Evolutionary conservation across 1,140 invertebrate species (phyloP), one percentile per base, ranked within the genome.

Genomic region (Panagrolaimus sp.): DNA sequence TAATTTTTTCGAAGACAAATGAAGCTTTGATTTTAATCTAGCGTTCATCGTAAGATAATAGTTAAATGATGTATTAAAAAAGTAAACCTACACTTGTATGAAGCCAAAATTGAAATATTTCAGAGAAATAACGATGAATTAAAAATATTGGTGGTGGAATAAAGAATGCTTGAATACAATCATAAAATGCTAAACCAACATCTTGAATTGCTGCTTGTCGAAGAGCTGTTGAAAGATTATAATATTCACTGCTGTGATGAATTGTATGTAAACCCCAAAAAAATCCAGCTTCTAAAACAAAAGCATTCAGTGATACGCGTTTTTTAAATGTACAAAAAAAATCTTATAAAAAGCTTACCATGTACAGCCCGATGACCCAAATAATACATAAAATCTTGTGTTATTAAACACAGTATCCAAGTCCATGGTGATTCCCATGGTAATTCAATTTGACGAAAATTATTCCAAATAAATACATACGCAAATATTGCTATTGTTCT

Each of bases 221-320:
- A 13, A 82, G 66, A 3, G 81, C 80, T 42, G 92, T 91, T 13
- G 90, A 89, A 75, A 95, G 86, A 85, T 95, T 95, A 84, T 92
- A 96, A 78, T 96, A 92, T 84, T 96, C 93, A 14, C 92, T 93
- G 78, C 91, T 94, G 78, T 96, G 93, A 84, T 96, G 93, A 0
- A 93, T 91, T 85, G 96, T 92, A 85, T 96, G 93, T 69, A 92
- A 89, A 0, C 91, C 90, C 92, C 93, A 96, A 63, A 96, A 85
- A 69, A 96, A 88, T 82, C 93, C 91, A 9, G 93, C 85, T 84
- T 95, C 86, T 87, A 79, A n/a, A 82, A 77, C 57, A 16, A n/a
- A 23, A 3, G 4, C 11, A 57, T 27, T 14, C 1, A 57, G 20
- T 23, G 5, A 44, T 25, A 46, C n/a, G n/a, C n/a, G n/a, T n/a